A percentile compares a stretch with the other conserved stretches of the same genome.
Evolutionary conservation across 1,140 invertebrate species (phyloP).

Genomic region (Thaumetopoea pityocampa): DNA sequence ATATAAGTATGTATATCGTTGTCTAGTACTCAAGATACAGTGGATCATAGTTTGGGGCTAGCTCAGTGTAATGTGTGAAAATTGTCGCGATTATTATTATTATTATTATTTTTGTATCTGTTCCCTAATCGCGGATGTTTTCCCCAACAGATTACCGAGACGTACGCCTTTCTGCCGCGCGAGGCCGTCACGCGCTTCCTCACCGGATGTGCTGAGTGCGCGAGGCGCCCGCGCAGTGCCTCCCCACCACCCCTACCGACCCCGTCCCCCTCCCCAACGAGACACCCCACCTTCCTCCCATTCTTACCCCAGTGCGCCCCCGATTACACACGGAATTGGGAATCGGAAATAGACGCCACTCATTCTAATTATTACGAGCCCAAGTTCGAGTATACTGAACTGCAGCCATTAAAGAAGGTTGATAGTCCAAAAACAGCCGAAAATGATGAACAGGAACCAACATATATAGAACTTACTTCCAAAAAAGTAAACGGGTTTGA

Average conservation of each 20-base stretch:
- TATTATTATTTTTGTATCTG: too few relatives aligned
- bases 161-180: slow-evolving; percentile 94
- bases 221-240: slow-evolving; percentile 88
- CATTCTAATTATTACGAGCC: slow-evolving; percentile 63
- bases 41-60: too few relatives aligned
- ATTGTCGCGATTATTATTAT: too few relatives aligned
- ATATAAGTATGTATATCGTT: too few relatives aligned
- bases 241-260: slow-evolving; percentile 78
- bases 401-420: slow-evolving; percentile 60
- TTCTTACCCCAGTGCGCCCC: slow-evolving; percentile 59
- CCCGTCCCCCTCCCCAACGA: slow-evolving; percentile 75
- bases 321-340: slow-evolving; percentile 72
- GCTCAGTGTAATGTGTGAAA: too few relatives aligned
- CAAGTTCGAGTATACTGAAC: slow-evolving; percentile 61
- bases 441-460: slow-evolving; percentile 54
- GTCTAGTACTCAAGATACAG: too few relatives aligned
- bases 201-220: slow-evolving; percentile 94
- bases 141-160: slow-evolving; percentile 92
- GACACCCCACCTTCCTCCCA: slow-evolving; percentile 65
- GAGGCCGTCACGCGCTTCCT: slow-evolving; percentile 97
- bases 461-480: slow-evolving; percentile 64
- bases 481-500: slow-evolving; percentile 56
- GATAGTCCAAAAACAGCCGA: slow-evolving; percentile 54
- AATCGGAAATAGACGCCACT: slow-evolving; percentile 70
- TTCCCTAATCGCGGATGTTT: slow-evolving; percentile 31